Base-by-base conservation (phyloP, 2,113 vertebrate genomes). In the zebrafish (Danio rerio) region DNA sequence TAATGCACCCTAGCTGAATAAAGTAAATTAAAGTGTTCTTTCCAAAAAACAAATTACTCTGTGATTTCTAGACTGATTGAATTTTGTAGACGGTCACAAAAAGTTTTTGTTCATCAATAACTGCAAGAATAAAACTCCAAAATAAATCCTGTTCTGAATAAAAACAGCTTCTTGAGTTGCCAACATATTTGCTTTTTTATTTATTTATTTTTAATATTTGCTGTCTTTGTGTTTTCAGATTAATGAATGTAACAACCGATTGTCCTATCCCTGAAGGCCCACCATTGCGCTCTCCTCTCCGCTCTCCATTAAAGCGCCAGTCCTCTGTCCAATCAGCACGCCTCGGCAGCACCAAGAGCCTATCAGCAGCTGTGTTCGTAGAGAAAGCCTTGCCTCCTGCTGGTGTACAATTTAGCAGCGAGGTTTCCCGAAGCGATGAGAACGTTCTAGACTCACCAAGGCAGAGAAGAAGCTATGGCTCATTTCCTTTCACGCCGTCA, bases 311-410 rank as follows among this genome's bases (percentile, higher is more conserved):
- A 76, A 96, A 97, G 55, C 94, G 96, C 0, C 97, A 99, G 80
- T 94, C 97, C 0, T 99, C 98, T 0, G 96, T 98, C 0, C 96
- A 97, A 47, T 98, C 98, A 0, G 86, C 96, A 0, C 94, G 96
- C 0, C 95, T 98, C 0, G 98, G 98, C 79, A 99, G 98, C 90
- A 98, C 96, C 83, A 98, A 98, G 90, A 99, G 97, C 90, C 94
- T 99, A 18, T 97, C 97, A 0, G 96, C 97, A 0, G 97, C 97
- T 0, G 96, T 98, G 81, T 98, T 98, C 0, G 92, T 94, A 0
- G 98, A 99, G 84, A 98, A 96, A 81, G 96, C 94, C 3, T 94
- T 95, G 0, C 95, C 94, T 13, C 80, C 96, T 0, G 94, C 93
- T 12, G 96, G 96, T 0, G 97, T 98, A 45, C 97, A 98, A 91